Base-by-base conservation (phyloP, 2,888 invertebrate genomes). In the Sesamia inferens region DNA sequence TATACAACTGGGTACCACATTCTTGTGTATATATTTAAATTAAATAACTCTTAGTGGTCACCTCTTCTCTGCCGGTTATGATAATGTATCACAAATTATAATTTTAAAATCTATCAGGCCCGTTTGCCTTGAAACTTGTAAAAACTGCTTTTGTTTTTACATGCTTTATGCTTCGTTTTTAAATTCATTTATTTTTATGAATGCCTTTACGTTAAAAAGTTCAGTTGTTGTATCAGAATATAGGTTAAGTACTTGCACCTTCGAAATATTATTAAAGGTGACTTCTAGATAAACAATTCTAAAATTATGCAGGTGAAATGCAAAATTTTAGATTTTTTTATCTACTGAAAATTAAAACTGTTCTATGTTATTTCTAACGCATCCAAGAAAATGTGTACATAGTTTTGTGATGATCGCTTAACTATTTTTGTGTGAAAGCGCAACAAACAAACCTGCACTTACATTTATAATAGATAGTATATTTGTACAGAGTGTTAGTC, bases 91-190 rank as follows among this genome's bases (percentile, higher is more conserved):
- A 78, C 22, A 16, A 57, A 75, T 75, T 69, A 54, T 51, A 47
- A 75, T 71, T 69, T 44, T 57, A 44, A 61, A 68, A 68, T 70
- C 70, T 79, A 59, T 72, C 42, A 68, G 14, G 57, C 64, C 42
- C 55, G 81, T 83, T 79, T 58, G 39, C 81, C 81, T 81, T 81
- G 81, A 69, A 69, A 67, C 22, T 31, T 24, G 66, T 69, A 39
- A 66, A 79, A 68, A 75, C 54, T 47, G 47, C n/a, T 83, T 55
- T 83, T 54, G 31, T 22, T 69, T 68, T 70, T 54, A n/a, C 61
- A 64, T 65, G 54, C 47, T 55, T 67, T 55, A 11, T 67, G 31
- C 54, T 67, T n/a, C 51, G 19, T 57, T 66, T 24, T 55, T n/a
- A 22, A n/a, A 55, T 78, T 69, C 13, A 19, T 68, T 82, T 78